Base-by-base conservation (phyloP, 2,113 vertebrate genomes). In the Eolophus roseicapilla region DNA sequence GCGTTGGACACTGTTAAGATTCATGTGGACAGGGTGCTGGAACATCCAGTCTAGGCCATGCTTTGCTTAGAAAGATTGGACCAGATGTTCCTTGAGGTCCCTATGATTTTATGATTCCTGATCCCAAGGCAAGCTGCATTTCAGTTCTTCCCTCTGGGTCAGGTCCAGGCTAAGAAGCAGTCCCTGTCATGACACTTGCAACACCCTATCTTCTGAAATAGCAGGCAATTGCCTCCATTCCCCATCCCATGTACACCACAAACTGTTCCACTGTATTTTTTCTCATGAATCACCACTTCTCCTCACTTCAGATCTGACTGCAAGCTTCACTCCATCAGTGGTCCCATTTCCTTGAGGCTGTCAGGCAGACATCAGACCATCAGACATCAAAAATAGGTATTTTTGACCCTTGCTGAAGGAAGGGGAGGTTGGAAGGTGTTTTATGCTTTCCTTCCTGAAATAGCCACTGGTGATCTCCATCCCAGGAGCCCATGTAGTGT, bases 381-480 rank as follows among this genome's bases (percentile, higher is more conserved):
- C 6, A 55, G 52, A 24, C n/a, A 35, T 23, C 57, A 35, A 59
- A 35, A 35, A 7, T 16, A 35, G n/a, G 18, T 83, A 55, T 91
- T 90, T 96, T 91, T 97, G 88, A 90, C 93, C 92, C 90, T 64
- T 85, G 79, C 84, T 73, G 37, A 64, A 86, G 21, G 59, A 5
- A 84, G 4, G 1, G 25, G 37, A 29, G 5, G n/a, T 55, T 79
- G 25, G 3, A 11, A 25, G 7, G 4, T 14, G 74, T 46, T 47
- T 55, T 93, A 33, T 19, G 0, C 23, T 83, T 74, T 88, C 18
- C 81, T 93, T 96, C 95, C 91, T 75, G 92, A 94, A 98, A 96
- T n/a, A 96, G n/a, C 65, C 17, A 2, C 3, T 14, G 39, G 63
- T 91, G 95, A 91, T 96, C 90, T 65, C 63, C 63, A 80, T 10